Base-by-base conservation (phyloP, 35 echinoderm and acorn worm species). In the Acanthaster planci region DNA sequence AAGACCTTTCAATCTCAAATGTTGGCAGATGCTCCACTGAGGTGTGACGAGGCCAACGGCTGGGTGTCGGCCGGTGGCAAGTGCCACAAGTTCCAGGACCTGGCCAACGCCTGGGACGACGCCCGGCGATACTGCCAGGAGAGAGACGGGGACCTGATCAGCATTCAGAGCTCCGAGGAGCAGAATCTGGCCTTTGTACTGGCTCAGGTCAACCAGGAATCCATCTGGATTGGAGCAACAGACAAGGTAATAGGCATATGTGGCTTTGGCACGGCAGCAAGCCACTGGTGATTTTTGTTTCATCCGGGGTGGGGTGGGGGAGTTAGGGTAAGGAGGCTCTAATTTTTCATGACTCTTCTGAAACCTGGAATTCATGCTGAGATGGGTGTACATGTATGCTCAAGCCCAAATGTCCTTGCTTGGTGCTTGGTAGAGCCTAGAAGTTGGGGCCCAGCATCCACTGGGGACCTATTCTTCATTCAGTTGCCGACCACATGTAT, bases 21-120 rank as follows among this genome's bases (percentile, higher is more conserved):
- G n/a, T n/a, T n/a, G n/a, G 22, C 53, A 95, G 93, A 95, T 72
- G 56, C 90, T n/a, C 67, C 83, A 26, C 55, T 90, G 54, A 88
- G 79, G 68, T 95, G 93, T 80, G 93, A 95, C 56, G 93, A 95
- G 58, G 84, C 68, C 38, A 87, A 94, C 67, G 88, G 84, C 44
- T 94, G 92, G 92, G 35, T 64, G 1, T 87, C 92, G 27, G 84
- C 88, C 5, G 80, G 27, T 51, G 84, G 67, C 7, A 77, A 55
- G 34, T 94, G 92, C 84, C 90, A 90, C 79, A 94, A 90, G 79
- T 79, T 52, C 21, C 83, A 84, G 21, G 47, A 78, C 1, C 21
- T 18, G 8, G 37, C 64, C 17, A 54, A 27, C n/a, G 51, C 72
- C 5, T 93, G 91, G 91, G 80, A 84, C 21, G 91, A 84, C 81